Evolutionary conservation across 2,113 vertebrate species (phyloP).

Genomic region (Syngnathoides biaculeatus): DNA sequence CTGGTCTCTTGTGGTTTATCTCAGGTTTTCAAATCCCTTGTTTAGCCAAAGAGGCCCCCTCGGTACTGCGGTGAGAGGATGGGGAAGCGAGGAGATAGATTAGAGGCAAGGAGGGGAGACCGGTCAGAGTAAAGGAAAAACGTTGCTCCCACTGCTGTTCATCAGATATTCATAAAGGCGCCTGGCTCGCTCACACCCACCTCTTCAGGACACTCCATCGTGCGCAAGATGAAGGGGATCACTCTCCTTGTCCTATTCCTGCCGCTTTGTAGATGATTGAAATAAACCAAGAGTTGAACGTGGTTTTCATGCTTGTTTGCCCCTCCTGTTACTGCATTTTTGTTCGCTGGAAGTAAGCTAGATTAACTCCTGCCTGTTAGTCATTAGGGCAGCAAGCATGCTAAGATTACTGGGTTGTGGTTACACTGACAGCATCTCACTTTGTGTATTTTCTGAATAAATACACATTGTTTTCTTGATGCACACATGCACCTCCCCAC

Average conservation of each 20-base stretch:
- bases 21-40: conserved; percentile 60
- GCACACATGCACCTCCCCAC: not conserved
- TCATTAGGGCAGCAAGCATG: conserved; percentile 31
- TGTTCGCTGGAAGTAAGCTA: conserved; percentile 21
- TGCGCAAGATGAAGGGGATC: conserved; percentile 45
- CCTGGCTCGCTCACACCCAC: conserved; percentile 44
- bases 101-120: conserved; percentile 7
- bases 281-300: conserved; percentile 17
- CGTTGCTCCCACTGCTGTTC: conserved; percentile 19
- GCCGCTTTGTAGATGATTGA: conserved; percentile 27
- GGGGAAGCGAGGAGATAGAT: conserved; percentile 20
- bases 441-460: conserved; percentile 30
- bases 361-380: conserved; percentile 25
- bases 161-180: conserved; percentile 64
- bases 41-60: conserved; percentile 66
- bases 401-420: conserved; percentile 23
- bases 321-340: conserved; percentile 11
- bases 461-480: conserved; percentile 34
- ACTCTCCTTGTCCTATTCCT: conserved; percentile 44
- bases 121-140: conserved; percentile 14
- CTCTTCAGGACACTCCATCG: conserved; percentile 41
- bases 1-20: conserved; percentile 52
- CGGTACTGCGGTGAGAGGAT: conserved; percentile 46
- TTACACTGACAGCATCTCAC: conserved; percentile 28
- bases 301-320: conserved; percentile 26